Evolutionary conservation across 1,140 invertebrate species (phyloP).

Genomic region (Hycleus cichorii): DNA sequence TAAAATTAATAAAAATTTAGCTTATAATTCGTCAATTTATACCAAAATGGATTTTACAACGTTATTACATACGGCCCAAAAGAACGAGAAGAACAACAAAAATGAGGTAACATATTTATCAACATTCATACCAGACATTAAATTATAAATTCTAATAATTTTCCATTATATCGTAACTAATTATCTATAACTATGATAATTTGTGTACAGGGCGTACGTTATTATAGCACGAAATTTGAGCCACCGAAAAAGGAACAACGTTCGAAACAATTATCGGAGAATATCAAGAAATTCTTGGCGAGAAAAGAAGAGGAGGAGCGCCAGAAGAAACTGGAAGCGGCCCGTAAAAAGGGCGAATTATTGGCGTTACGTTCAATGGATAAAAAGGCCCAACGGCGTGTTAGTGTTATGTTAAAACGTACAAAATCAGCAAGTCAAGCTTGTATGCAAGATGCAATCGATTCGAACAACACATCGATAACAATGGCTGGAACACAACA

Average conservation of each 20-base stretch:
- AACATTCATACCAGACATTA: constrained; percentile 2
- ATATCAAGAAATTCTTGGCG: constrained; percentile 75
- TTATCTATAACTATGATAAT: constrained; percentile 10
- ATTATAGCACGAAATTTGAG: constrained; percentile 67
- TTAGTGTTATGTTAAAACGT: constrained; percentile 61
- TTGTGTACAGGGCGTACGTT: constrained; percentile 41
- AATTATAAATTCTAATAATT: not conserved
- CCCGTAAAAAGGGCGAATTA: constrained; percentile 56
- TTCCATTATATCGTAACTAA: constrained; percentile 5
- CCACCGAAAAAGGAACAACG: constrained; percentile 75
- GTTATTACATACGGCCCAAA: constrained; percentile 52
- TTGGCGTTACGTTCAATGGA: constrained; percentile 61
- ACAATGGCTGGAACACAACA: constrained; percentile 65
- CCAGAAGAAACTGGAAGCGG: constrained; percentile 55
- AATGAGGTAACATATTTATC: constrained; percentile 41
- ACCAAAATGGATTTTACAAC: constrained; percentile 55
- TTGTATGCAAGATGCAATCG: constrained; percentile 72
- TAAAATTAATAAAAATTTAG: too few relatives aligned
- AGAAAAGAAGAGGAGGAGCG: constrained; percentile 72
- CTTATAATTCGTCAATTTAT: too few relatives aligned
- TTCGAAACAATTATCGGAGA: constrained; percentile 59
- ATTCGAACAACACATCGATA: constrained; percentile 66
- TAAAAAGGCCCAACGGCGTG: constrained; percentile 49
- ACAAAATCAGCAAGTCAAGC: constrained; percentile 86
- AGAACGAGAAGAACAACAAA: constrained; percentile 45